Base-by-base conservation (phyloP, 2,888 invertebrate genomes). In the Ephialtes manifestator region DNA sequence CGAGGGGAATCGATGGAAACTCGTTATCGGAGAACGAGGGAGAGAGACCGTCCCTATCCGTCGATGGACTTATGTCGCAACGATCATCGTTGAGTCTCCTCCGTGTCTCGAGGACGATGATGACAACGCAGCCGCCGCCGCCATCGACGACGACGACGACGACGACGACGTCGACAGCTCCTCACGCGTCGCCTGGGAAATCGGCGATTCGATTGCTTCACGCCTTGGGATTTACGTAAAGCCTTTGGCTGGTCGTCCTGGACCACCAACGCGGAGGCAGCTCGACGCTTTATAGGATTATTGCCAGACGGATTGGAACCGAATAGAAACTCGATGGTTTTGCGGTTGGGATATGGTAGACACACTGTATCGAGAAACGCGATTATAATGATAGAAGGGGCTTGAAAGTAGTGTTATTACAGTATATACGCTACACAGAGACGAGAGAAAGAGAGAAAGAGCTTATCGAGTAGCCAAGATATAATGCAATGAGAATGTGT, bases 201-300 rank as follows among this genome's bases (percentile, higher is more conserved):
- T 88, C 82, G 76, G 63, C 85, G 75, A 78, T 79, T 68, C 83
- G 81, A 80, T 89, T 88, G 87, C 88, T 85, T 87, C 87, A 87
- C 79, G 80, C 80, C 58, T 78, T 63, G 35, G 70, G 87, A 80
- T 89, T 90, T 90, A 88, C 94, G 89, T 94, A 94, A 85, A 93
- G 85, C 85, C 85, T 85, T 24, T 43, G 39, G 31, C 51, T 58
- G 24, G 15, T 75, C 85, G 76, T 76, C 65, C 71, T 58, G 51
- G 79, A 51, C 76, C 79, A 83, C 83, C 87, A n/a, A n/a, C n/a
- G 87, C 85, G 86, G 86, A 85, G 84, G 18, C 65, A 39, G 31
- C 15, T 20, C 18, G 5, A 20, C 76, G 53, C 70, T 82, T 77
- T 75, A 75, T 67, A 78, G 81, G 77, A 83, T 79, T 81, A 86